phyloP scores from a whole-genome alignment of 2,113 vertebrate genomes.

The Boleophthalmus pectinirostris region DNA sequence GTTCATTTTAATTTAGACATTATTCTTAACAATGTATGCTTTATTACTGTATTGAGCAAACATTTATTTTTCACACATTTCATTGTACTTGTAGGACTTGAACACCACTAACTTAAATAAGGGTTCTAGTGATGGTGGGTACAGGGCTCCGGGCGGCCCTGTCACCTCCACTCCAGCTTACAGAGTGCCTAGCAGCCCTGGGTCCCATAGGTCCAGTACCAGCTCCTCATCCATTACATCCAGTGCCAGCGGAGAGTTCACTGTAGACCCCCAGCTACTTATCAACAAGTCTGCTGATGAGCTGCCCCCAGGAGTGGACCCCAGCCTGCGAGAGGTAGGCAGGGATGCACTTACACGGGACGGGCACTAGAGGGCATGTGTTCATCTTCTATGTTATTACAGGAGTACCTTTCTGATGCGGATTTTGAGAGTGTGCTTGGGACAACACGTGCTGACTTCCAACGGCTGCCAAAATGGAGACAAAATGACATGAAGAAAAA shows the following conservation, averaged over 20 bases:
- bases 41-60: background rate
- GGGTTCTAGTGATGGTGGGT: constrained; percentile 30
- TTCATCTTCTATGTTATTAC: constrained; percentile 19
- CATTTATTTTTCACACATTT: background rate
- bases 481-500: constrained; percentile 89
- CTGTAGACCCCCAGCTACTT: constrained; percentile 65
- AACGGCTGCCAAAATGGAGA: constrained; percentile 87
- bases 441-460: constrained; percentile 82
- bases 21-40: background rate
- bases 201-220: constrained; percentile 4
- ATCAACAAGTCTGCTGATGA: constrained; percentile 76
- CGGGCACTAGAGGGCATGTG: constrained; percentile 42
- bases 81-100: constrained; percentile 75
- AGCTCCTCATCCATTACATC: background rate
- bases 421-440: constrained; percentile 87
- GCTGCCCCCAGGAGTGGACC: constrained; percentile 82
- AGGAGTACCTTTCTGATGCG: constrained; percentile 84
- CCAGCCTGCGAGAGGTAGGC: constrained; percentile 82
- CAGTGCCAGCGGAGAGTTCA: constrained; percentile 13
- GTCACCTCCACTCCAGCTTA: constrained; percentile 31
- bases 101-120: constrained; percentile 73
- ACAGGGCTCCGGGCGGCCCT: constrained; percentile 56
- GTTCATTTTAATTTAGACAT: background rate
- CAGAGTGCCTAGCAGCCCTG: constrained; percentile 32
- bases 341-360: background rate